phyloP scores from a whole-genome alignment of 2,888 invertebrate genomes.

The Pediacus dermestoides region DNA sequence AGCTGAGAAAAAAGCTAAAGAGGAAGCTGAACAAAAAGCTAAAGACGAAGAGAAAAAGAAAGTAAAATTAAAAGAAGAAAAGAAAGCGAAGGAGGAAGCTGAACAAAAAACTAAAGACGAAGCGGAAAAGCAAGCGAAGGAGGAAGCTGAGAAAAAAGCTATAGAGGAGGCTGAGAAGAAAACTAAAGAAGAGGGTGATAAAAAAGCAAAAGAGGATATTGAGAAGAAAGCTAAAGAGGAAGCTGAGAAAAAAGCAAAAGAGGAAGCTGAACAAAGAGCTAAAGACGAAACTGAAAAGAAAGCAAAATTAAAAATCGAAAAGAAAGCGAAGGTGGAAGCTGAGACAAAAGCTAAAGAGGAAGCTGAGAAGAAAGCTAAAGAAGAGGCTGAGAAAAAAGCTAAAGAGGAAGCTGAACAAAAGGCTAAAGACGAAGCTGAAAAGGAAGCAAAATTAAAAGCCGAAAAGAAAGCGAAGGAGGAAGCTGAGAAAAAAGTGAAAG shows the following conservation, averaged over 20 bases:
- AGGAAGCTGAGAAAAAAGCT: constrained; percentile 16
- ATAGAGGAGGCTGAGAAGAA: constrained; percentile 15
- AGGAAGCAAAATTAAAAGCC: constrained; percentile 17
- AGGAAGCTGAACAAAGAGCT: constrained; percentile 22
- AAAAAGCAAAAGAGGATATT: constrained; percentile 24
- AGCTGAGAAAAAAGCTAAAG: constrained; percentile 7
- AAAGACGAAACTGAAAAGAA: constrained; percentile 19
- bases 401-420: constrained; percentile 17
- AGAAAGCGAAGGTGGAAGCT: constrained; percentile 20
- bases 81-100: constrained; percentile 17
- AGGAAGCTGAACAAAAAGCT: constrained; percentile 8
- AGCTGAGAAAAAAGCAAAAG: constrained; percentile 21
- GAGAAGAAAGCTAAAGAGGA: constrained; percentile 20
- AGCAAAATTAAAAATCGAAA: constrained; percentile 14
- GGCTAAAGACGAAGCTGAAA: constrained; percentile 16
- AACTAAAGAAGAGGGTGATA: constrained; percentile 17
- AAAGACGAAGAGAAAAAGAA: constrained; percentile 7
- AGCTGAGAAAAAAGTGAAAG: constrained; percentile 12
- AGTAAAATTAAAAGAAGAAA: constrained; percentile 18
- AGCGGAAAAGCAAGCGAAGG: constrained; percentile 16
- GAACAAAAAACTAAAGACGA: constrained; percentile 19
- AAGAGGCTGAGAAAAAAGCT: constrained; percentile 13
- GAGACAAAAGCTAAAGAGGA: constrained; percentile 18
- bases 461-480: constrained; percentile 11
- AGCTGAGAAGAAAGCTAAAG: constrained; percentile 14